These are phyloP conservation scores for Eidolon helvum DNA, from an alignment of 2,113 vertebrate species.

Conservation along the genomic window DNA sequence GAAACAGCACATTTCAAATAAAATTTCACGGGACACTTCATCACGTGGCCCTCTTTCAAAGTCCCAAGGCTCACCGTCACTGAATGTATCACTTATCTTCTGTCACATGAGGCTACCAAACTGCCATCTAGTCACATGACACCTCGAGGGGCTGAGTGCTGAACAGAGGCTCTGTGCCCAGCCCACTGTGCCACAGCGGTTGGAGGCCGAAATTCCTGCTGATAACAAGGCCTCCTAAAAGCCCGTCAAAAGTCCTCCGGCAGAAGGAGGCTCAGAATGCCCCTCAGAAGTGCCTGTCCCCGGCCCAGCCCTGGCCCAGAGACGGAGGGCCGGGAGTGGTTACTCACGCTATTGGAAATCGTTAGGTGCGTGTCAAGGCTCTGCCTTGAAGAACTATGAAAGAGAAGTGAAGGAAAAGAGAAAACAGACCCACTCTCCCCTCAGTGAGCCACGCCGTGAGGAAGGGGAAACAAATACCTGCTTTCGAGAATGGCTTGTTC, in stretches of 20 bases:
- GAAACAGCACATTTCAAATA: background rate
- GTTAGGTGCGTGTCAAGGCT: rapidly evolving
- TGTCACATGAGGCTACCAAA: background rate
- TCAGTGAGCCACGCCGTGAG: rapidly evolving
- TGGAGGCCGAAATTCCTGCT: background rate
- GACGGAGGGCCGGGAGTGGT: rapidly evolving
- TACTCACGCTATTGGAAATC: background rate
- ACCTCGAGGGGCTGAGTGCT: rapidly evolving
- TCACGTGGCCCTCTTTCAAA: background rate
- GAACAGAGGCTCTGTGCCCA: background rate
- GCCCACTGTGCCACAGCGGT: rapidly evolving
- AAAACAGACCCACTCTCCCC: rapidly evolving
- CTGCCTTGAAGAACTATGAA: background rate
- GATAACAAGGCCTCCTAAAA: background rate
- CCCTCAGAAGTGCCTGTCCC: background rate
- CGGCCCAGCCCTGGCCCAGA: background rate
- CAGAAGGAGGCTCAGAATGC: background rate
- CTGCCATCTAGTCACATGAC: rapidly evolving
- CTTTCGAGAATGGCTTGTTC: constrained; percentile 96
- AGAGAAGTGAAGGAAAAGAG: background rate
- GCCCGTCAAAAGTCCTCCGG: rapidly evolving
- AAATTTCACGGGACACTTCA: background rate
- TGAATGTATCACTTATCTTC: rapidly evolving
- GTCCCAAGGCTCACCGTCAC: background rate
- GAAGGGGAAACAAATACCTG: constrained; percentile 85